Evolutionary conservation across 1,140 invertebrate genomes (phyloP), one percentile per base, ranked within the genome.

Genomic region (Diorhabda carinulata): DNA sequence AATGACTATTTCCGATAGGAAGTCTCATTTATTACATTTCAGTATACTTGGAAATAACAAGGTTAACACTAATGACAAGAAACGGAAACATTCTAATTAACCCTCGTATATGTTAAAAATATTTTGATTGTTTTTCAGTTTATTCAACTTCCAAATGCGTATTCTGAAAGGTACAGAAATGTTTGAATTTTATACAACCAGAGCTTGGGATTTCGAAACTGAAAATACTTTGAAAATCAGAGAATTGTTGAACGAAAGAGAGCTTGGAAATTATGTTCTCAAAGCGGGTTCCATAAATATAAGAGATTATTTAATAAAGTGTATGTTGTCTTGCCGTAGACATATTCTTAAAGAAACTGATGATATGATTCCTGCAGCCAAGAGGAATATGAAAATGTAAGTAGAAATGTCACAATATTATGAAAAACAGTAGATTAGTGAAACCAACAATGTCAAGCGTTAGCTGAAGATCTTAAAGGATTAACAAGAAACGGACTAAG

Each of bases 131-230:
- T 68, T 68, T 79, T 83, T 2, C 77, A 92, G 91, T 3, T 81
- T 93, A 74, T 87, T 88, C 70, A 84, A 89, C 8, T 87, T 93
- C 2, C 91, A 93, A 69, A 86, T 88, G 57, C 85, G 90, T 42
- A 91, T 93, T 71, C 84, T 83, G 69, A 93, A 77, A 62, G 67
- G 70, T 4, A 67, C 66, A 52, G 81, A 83, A 68, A 79, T 83
- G 57, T 83, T 84, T 65, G 82, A 83, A 68, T 83, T 82, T 69
- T 83, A 83, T 59, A 80, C 83, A 0, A 83, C 80, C 60, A 82
- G 80, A 59, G 78, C 81, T 57, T 84, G 83, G 83, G 78, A 82
- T 63, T 83, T 84, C 66, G 78, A 77, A 43, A 83, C 78, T 78
- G n/a, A 75, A 77, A 64, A 72, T 75, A 9, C 72, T 72, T 52